Base-by-base conservation (phyloP, 2,797 vertebrate species). In the Periophthalmus magnuspinnatus region DNA sequence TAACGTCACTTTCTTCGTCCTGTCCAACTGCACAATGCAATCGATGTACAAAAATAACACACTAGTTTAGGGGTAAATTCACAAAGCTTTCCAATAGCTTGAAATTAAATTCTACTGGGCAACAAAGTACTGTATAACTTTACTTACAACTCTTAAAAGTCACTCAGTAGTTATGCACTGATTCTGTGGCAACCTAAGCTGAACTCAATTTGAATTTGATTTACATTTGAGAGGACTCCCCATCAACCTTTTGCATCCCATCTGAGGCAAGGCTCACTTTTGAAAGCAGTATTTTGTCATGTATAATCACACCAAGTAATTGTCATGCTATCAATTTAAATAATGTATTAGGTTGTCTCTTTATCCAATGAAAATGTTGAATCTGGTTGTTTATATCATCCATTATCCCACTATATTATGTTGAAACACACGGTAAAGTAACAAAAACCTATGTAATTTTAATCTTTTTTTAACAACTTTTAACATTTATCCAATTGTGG, bases 11-110 rank as follows among this genome's bases (percentile, higher is more conserved):
- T 38, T 45, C 33, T 70, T 56, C 60, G 62, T 55, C 45, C 67
- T 71, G 67, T 68, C 71, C 63, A 62, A 72, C 70, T 34, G 41
- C 68, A 48, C 55, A 64, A 32, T 70, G 68, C 9, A 34, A 67
- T 32, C 16, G 2, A 6, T 36, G 56, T 38, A 22, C 54, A 19
- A 48, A 66, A 16, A 64, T 47, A 16, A 61, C 47, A 63, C 41
- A 75, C 22, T 63, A 52, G 59, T 68, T 32, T 6, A 58, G 14
- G 28, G 24, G 24, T 57, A 5, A 57, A 13, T 28, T 56, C 5
- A 14, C 54, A 22, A 24, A 22, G 52, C 52, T 22, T 52, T 19
- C 9, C 50, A 21, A 10, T n/a, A 52, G 52, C 6, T 52, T 52
- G 50, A 19, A 52, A 54, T 21, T 2, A 21, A n/a, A 52, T 52